Evolutionary conservation across 2,797 vertebrate genomes (phyloP).

Genomic region (Oreonectes daqikongensis): DNA sequence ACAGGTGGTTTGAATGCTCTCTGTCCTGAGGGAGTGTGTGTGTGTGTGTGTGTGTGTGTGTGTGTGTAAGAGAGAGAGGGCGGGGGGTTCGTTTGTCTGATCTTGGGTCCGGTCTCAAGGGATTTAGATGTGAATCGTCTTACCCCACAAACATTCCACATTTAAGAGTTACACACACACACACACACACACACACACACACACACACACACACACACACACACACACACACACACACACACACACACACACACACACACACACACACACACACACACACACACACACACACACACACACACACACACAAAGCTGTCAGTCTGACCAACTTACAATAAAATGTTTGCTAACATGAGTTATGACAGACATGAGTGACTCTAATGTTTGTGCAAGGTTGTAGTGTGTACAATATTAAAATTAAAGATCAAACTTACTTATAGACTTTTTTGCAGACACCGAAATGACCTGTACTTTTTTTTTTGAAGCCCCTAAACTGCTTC

Average conservation of each 20-base stretch:
- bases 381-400: no score
- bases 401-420: no score
- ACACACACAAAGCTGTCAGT: constrained; percentile 19
- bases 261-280: no score
- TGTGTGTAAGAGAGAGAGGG: constrained; percentile 27
- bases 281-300: no score
- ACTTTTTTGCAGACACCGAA: no score
- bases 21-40: constrained; percentile 48
- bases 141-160: constrained; percentile 36
- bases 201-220: constrained; percentile 38
- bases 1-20: constrained; percentile 83
- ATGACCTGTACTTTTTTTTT: no score
- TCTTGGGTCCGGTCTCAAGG: constrained; percentile 52
- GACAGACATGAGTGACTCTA: background rate
- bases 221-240: no score
- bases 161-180: constrained; percentile 27
- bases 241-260: no score
- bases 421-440: no score
- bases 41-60: no score
- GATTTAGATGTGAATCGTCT: constrained; percentile 52
- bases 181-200: no score
- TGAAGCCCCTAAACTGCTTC: no score
- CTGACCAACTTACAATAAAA: constrained; percentile 11
- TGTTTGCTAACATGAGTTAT: background rate
- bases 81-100: constrained; percentile 44